Conservation (phyloP, 1,140 invertebrate species). For the Drosophila jambulina region DNA sequence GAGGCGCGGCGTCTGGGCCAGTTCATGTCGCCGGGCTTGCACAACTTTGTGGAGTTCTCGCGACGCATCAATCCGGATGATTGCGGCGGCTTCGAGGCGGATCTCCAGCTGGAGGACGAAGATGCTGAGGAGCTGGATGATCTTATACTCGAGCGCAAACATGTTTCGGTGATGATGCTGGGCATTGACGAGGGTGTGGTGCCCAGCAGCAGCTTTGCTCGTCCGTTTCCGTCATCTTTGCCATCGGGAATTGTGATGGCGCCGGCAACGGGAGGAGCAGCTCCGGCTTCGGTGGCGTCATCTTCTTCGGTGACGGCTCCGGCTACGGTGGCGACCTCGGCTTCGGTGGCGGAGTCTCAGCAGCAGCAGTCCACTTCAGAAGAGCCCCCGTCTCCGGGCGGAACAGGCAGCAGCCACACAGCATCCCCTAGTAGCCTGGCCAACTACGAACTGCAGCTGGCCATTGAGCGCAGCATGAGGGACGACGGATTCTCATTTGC, state of each 20-base stretch:
- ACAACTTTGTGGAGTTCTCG: conserved; percentile 56
- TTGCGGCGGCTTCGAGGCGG: conserved; percentile 22
- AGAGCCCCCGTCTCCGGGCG: not conserved
- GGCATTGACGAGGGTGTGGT: not conserved
- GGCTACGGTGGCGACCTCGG: not conserved
- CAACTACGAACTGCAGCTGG: conserved; percentile 32
- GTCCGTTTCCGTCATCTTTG: not conserved
- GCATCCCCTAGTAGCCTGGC: too few relatives aligned
- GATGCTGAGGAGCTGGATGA: conserved; percentile 23
- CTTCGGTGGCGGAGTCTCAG: not conserved
- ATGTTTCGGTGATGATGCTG: not conserved
- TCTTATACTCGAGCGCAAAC: not conserved
- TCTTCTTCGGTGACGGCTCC: not conserved
- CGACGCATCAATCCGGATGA: conserved; percentile 52
- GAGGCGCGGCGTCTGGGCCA: not conserved
- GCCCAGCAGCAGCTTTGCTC: not conserved
- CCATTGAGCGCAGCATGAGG: conserved; percentile 46
- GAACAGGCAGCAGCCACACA: too few relatives aligned
- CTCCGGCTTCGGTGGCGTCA: not conserved
- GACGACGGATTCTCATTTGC: not conserved
- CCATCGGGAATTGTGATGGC: not conserved
- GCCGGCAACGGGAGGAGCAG: not conserved
- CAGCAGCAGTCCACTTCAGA: not conserved
- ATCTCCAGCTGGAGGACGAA: conserved; percentile 47
- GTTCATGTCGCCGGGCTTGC: not conserved